phyloP scores from a whole-genome alignment of 2,113 vertebrate genomes.

The Daboia siamensis region DNA sequence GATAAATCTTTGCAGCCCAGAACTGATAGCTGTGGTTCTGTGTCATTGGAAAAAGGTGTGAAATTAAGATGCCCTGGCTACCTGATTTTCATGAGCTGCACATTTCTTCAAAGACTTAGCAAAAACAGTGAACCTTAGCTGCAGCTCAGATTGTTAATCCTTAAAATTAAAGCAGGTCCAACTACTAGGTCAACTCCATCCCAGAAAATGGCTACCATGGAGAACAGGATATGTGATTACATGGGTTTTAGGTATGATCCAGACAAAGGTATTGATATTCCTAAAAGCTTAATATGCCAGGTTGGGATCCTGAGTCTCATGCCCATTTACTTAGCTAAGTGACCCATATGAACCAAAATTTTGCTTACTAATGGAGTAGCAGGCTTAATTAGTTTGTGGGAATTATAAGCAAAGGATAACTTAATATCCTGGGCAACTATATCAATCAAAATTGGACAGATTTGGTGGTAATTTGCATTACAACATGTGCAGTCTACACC shows the following conservation, averaged over 20 bases:
- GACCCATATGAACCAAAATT: background rate
- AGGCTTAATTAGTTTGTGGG: background rate
- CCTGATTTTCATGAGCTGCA: background rate
- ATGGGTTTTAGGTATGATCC: too few species aligned
- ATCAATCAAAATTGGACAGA: background rate
- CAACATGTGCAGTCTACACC: background rate
- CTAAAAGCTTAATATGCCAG: background rate
- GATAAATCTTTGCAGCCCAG: background rate
- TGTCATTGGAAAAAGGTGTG: background rate
- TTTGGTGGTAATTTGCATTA: background rate
- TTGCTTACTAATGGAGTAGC: background rate
- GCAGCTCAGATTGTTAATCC: background rate
- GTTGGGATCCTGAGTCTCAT: background rate
- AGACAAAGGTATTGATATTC: background rate
- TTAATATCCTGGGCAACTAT: background rate
- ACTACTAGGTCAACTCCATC: background rate
- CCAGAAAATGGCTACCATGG: background rate
- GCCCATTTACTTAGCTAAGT: background rate
- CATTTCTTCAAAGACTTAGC: background rate
- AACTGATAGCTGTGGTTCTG: background rate
- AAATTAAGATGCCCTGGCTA: background rate
- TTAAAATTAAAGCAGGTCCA: background rate
- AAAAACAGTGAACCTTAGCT: background rate
- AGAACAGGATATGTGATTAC: too few species aligned
- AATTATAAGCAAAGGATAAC: background rate